Evolutionary conservation across 2,113 vertebrate species (phyloP), one percentile per base, ranked within the genome.

Genomic region (Delphinus delphis): DNA sequence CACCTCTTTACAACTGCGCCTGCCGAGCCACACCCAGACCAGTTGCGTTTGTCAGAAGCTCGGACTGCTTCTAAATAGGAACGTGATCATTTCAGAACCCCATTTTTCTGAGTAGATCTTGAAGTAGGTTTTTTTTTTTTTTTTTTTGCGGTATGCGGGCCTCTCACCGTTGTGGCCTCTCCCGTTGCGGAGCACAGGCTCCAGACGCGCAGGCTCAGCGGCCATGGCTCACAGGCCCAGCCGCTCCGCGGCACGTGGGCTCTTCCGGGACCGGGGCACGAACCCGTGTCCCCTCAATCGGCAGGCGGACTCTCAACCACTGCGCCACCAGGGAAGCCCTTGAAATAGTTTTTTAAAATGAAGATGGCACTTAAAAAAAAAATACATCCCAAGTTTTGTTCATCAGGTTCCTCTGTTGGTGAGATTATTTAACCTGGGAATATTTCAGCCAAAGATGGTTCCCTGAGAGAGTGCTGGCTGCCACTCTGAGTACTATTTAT

Each of bases 1-100:
- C 47, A 73, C 96, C 93, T 74, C 86, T 31, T 71, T 97, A 65
- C 80, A 93, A 82, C 88, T 25, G 68, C 33, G 13, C 53, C 76
- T 86, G 68, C 58, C 1, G 0, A 41, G 41, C 83, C 92, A 86
- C 77, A 12, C 36, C n/a, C 26, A 76, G 17, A 5, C 44, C 25
- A 25, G 15, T 28, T 1, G 1, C 47, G 21, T 74, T 63, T 70
- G 21, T 89, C 44, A 38, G 79, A 63, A 73, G 67, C 67, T 33
- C 50, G 41, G 58, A 12, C 44, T 26, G 23, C 10, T 74, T 74
- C 62, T 10, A 63, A 89, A 53, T 6, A 44, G 44, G 44, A 82
- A n/a, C 44, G 9, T 47, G 62, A 38, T 82, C 18, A 44, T 80
- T 90, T 90, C 20, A 85, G 55, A 94, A n/a, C 28, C 13, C 1